Evolutionary conservation across 2,797 vertebrate genomes (phyloP), one percentile per base, ranked within the genome.

Genomic region (Mus spretus): DNA sequence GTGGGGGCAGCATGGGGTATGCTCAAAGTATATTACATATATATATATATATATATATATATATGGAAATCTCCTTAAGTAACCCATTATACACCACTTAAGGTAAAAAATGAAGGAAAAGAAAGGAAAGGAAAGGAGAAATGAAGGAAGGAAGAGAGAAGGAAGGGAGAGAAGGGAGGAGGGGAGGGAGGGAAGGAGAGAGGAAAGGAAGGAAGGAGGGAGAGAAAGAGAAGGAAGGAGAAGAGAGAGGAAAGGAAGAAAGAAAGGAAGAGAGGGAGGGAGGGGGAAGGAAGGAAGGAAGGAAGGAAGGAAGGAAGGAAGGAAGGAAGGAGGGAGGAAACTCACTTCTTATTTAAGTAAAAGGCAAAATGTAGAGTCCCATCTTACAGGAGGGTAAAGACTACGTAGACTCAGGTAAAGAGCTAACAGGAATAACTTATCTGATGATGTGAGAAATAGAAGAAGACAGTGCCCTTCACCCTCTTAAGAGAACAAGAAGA

Each of bases 271-370:
- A 3, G 19, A 19, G 15, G 34, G 19, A n/a, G 6, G 34, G 22
- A 22, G 5, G 17, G 37, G 19, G 6, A 17, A 50, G 61, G 11
- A 65, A 7, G 67, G 7, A 17, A 50, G 61, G 11, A 65, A 7
- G 67, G 7, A 70, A 70, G 34, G 22, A 20, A 72, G 6, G 34
- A 40, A 40, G 6, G 19, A 74, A 8, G 7, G 28, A 50, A 50
- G 47, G 3, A 61, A 37, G 4, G 6, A 40, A 82, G 34, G 6
- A 59, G 61, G 10, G 10, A 83, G 22, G 40, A 40, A 57, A 57
- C 1, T 31, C 50, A 22, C 28, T 19, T 63, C 34, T 93, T 63
- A 88, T 93, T 90, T 44, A 96, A 78, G 28, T 89, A 34, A 59
- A 34, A 44, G 31, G 11, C 11, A 91, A 77, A 85, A 93, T 0